Evolutionary conservation across 2,113 vertebrate genomes (phyloP), one percentile per base, ranked within the genome.

Genomic region (Poeciliopsis prolifica): DNA sequence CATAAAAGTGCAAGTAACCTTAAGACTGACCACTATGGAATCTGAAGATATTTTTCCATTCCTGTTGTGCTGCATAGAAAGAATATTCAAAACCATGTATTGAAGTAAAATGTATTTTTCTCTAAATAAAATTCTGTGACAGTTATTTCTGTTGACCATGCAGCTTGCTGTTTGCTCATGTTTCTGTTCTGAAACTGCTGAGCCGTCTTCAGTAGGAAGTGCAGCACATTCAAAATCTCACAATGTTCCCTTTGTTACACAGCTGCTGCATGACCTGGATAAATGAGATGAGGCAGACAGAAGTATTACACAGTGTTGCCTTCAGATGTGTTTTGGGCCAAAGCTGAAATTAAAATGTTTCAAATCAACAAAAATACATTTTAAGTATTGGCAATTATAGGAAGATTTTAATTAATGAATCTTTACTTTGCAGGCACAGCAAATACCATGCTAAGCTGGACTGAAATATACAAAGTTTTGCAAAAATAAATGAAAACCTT

Each of bases 201-300:
- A 78, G 9, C 19, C 70, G 3, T 54, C 29, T 62, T n/a, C 35
- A 64, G 61, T 35, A 37, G n/a, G 68, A 28, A 35, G 54, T 17
- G 71, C 71, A 63, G 79, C 37, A 5, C 80, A 66, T 84, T 84
- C 61, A 75, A 74, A 42, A 74, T 6, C 61, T 67, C 0, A 29
- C 44, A 61, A 11, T 51, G 70, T 22, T 73, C 76, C 63, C 48
- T 70, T 35, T 74, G 78, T 68, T 51, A 3, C 72, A 69, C 86
- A 84, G 84, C 86, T 86, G 84, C 86, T 77, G 67, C 77, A 42
- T 83, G 88, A 90, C 86, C 88, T 88, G 88, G 79, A 86, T 87
- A 77, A 79, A 85, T 69, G 68, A 74, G 80, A 74, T 51, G 61
- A 79, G 82, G 75, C 77, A 74, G 66, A 40, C 60, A 58, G 71